These are phyloP conservation scores for Rhynchotus rufescens DNA, from an alignment of 2,797 vertebrate species.

Conservation along the genomic window DNA sequence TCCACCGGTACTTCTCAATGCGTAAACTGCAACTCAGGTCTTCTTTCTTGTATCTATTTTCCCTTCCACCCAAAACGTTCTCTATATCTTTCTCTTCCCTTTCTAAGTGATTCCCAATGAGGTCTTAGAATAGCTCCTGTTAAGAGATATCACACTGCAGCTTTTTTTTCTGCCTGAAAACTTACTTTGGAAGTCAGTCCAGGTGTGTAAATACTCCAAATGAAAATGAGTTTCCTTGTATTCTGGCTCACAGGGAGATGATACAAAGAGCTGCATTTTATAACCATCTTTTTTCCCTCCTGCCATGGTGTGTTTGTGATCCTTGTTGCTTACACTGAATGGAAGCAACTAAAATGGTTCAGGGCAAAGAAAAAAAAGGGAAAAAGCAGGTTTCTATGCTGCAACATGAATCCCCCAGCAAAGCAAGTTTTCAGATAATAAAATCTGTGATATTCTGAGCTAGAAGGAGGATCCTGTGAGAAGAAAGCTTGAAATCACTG, in stretches of 20 bases:
- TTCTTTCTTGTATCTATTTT: not conserved
- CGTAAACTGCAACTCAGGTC: not conserved
- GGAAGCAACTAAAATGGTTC: not conserved
- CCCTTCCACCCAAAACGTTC: not conserved
- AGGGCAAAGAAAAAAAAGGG: not conserved
- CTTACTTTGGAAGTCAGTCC: not conserved
- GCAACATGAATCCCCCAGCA: not conserved
- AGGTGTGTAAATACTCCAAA: constrained; percentile 15
- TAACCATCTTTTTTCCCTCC: not conserved
- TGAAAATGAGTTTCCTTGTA: not conserved
- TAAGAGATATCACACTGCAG: not conserved
- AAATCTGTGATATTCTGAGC: not conserved
- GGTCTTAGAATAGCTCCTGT: not conserved
- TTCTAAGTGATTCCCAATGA: not conserved
- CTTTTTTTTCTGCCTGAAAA: not conserved
- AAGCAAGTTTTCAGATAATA: not conserved
- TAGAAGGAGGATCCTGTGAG: not conserved
- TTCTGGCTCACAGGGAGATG: not conserved
- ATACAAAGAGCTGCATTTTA: constrained; percentile 19
- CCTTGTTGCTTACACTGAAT: not conserved
- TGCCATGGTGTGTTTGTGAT: constrained; percentile 14
- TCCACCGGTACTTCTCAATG: not conserved
- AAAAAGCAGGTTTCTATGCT: not conserved
- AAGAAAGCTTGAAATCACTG: constrained; percentile 11
- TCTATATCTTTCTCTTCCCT: not conserved